phyloP scores from a whole-genome alignment of 2,888 invertebrate species.

The Lepidocyrtinus sp. region DNA sequence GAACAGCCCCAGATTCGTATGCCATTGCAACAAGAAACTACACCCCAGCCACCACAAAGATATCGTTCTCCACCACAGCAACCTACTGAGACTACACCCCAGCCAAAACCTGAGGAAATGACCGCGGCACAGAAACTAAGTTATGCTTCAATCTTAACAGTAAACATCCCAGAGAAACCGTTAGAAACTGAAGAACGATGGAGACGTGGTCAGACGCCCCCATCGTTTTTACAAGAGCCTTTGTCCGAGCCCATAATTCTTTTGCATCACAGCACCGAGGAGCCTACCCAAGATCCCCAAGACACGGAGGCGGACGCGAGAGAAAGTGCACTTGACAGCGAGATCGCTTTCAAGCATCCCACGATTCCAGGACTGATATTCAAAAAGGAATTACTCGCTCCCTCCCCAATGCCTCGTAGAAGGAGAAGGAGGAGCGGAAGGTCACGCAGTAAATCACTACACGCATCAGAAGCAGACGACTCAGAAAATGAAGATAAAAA shows the following conservation, averaged over 20 bases:
- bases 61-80: slow-evolving; percentile 27
- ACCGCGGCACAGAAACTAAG: neutral
- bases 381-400: slow-evolving; percentile 51
- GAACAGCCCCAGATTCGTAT: slow-evolving; percentile 20
- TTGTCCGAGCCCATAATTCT: slow-evolving; percentile 44
- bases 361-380: slow-evolving; percentile 68
- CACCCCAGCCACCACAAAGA: neutral
- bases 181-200: slow-evolving; percentile 29
- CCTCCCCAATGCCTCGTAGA: slow-evolving; percentile 49
- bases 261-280: slow-evolving; percentile 11
- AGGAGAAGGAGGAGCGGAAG: slow-evolving; percentile 52
- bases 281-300: slow-evolving; percentile 21
- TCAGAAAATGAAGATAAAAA: slow-evolving; percentile 39
- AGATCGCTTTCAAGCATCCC: slow-evolving; percentile 65
- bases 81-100: neutral
- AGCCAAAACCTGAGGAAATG: neutral
- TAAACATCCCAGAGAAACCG: slow-evolving; percentile 55
- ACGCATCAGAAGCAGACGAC: slow-evolving; percentile 48
- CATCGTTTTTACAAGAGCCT: slow-evolving; percentile 29
- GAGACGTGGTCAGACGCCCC: slow-evolving; percentile 25
- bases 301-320: slow-evolving; percentile 48
- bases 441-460: slow-evolving; percentile 60
- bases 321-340: slow-evolving; percentile 50
- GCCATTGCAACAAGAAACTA: no score
- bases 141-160: slow-evolving; percentile 56